These are phyloP conservation scores for Poeciliopsis turrubarensis DNA, from an alignment of 2,113 vertebrate species.

Conservation along the genomic window DNA sequence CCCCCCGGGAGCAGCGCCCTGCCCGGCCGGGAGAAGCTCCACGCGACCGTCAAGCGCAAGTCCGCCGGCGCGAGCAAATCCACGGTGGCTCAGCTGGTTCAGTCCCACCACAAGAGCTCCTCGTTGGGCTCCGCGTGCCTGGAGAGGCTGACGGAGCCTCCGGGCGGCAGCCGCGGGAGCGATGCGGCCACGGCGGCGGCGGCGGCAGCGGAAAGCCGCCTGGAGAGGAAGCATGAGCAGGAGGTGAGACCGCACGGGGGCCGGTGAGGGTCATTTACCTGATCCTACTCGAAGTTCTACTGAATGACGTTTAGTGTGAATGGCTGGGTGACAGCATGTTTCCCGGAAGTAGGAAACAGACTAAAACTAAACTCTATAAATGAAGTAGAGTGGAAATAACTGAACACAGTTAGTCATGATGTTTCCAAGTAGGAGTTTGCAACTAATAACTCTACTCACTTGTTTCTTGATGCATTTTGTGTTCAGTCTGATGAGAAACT, in stretches of 20 bases:
- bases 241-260: conserved; percentile 37
- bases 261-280: not conserved
- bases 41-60: conserved; percentile 6
- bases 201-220: conserved; percentile 2
- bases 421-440: too few species aligned
- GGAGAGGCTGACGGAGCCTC: conserved; percentile 55
- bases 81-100: conserved; percentile 70
- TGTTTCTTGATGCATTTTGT: not conserved
- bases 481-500: not conserved
- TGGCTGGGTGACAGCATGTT: not conserved
- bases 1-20: conserved; percentile 45
- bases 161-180: not conserved
- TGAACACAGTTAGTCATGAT: not conserved
- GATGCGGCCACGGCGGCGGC: conserved; percentile 25
- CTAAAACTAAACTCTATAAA: too few species aligned
- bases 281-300: not conserved
- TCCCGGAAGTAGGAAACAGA: not conserved
- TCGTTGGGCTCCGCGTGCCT: conserved; percentile 64
- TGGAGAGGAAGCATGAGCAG: conserved; percentile 11
- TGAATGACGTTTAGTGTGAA: not conserved
- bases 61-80: conserved; percentile 38
- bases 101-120: conserved; percentile 88
- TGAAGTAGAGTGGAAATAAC: not conserved
- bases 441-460: too few species aligned
- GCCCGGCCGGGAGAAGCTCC: conserved; percentile 41